Evolutionary conservation across 2,888 invertebrate genomes (phyloP).

Genomic region (Drosophila atripex): DNA sequence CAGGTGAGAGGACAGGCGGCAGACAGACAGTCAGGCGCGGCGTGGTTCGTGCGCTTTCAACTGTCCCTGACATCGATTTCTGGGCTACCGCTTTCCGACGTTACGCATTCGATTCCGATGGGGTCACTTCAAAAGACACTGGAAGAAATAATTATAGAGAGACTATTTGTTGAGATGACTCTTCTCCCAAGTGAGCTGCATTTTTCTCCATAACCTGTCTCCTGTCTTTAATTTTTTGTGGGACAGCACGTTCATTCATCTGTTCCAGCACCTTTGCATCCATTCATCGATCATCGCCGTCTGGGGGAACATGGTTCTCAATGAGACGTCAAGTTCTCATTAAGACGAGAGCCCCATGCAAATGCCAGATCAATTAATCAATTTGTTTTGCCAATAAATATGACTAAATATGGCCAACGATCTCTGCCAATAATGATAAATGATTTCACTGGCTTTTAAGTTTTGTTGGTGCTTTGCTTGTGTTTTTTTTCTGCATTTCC

Average conservation of each 20-base stretch:
- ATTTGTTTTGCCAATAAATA: constrained; percentile 77
- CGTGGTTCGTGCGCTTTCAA: constrained; percentile 38
- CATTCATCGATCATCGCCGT: constrained; percentile 37
- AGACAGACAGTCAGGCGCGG: constrained; percentile 13
- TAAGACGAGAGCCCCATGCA: constrained; percentile 45
- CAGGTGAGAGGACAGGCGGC: constrained; percentile 29
- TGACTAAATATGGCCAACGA: constrained; percentile 66
- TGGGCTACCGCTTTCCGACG: constrained; percentile 28
- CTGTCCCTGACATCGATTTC: constrained; percentile 51
- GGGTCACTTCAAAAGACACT: constrained; percentile 15
- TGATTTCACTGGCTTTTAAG: constrained; percentile 38
- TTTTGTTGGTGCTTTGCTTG: constrained; percentile 13
- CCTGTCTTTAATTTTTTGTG: constrained; percentile 5
- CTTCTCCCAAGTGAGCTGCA: not conserved
- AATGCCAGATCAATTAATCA: constrained; percentile 65
- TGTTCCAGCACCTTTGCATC: constrained; percentile 35
- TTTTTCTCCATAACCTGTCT: constrained; percentile 4
- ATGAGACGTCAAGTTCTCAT: constrained; percentile 48
- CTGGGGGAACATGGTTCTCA: constrained; percentile 38
- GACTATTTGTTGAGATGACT: not conserved
- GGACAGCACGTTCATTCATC: constrained; percentile 20
- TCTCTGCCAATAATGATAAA: constrained; percentile 62
- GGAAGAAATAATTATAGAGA: not conserved
- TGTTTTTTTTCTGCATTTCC: constrained; percentile 56
- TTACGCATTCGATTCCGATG: constrained; percentile 24